Evolutionary conservation across 2,113 vertebrate genomes (phyloP), one percentile per base, ranked within the genome.

Genomic region (Ramphastos sulfuratus): DNA sequence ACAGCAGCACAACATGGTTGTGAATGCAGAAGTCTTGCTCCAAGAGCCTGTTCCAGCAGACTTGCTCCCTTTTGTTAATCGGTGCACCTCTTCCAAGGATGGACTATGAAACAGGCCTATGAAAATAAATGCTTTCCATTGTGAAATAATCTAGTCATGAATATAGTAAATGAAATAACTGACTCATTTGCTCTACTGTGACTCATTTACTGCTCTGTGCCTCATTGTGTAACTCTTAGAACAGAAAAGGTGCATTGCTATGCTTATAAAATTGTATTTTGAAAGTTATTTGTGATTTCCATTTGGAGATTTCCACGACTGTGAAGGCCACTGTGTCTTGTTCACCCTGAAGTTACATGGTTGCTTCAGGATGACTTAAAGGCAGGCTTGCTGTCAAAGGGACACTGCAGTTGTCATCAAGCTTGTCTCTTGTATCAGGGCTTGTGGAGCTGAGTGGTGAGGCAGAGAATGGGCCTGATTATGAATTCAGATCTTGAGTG

Each of bases 151-250:
- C 25, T 15, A 82, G 27, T 73, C 59, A 52, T 89, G 35, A 95
- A 80, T 90, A 93, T 73, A 37, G 90, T 94, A 85, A 89, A 87
- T 80, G 46, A 95, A 95, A 76, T 81, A 93, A 91, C 55, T 83
- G 81, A 80, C 60, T 96, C 74, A 73, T 85, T 87, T 92, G 48
- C 59, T 70, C n/a, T 42, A 35, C 44, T 1, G 0, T 95, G 94
- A 89, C 82, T 92, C 82, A 69, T 77, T 74, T 90, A 56, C 44
- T 78, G 69, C 35, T 88, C 23, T 58, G 44, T 78, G 35, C 58
- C 33, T 94, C 30, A 24, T 82, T 96, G 78, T 92, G 63, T 87
- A 95, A 93, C 66, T 90, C 30, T 65, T 46, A 44, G 33, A 75
- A 81, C 44, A 92, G 44, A 84, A 94, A 69, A 86, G 27, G 39